Conservation (phyloP, 2,797 vertebrate genomes). For the Molossus molossus region DNA sequence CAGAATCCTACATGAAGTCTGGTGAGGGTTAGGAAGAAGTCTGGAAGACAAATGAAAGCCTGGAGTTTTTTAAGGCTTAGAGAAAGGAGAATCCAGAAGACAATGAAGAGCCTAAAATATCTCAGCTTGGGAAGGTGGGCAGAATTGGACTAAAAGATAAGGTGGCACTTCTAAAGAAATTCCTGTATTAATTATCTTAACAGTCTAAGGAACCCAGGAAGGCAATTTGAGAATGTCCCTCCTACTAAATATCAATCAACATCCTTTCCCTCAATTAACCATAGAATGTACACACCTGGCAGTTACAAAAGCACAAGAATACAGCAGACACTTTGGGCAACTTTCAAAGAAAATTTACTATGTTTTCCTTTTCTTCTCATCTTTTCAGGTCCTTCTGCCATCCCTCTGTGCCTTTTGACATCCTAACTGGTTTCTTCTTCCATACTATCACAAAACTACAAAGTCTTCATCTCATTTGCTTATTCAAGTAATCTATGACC, state of each 20-base stretch:
- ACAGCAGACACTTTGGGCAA: background rate
- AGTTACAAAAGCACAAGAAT: background rate
- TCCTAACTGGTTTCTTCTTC: constrained; percentile 21
- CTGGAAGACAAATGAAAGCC: background rate
- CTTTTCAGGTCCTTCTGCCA: background rate
- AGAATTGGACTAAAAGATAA: background rate
- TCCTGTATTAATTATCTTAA: background rate
- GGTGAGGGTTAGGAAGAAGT: background rate
- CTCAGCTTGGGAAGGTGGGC: background rate
- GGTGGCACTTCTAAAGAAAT: background rate
- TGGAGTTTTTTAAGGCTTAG: constrained; percentile 18
- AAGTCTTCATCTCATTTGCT: background rate
- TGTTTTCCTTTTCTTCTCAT: background rate
- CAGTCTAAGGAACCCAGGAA: background rate
- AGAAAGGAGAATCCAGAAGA: background rate
- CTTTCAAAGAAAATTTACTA: constrained; percentile 22
- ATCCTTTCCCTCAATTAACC: background rate
- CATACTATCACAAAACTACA: background rate
- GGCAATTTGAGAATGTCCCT: background rate
- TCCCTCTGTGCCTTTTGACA: constrained; percentile 8
- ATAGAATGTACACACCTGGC: background rate
- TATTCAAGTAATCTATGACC: background rate
- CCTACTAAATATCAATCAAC: background rate
- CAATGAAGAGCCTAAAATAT: background rate
- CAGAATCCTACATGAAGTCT: constrained; percentile 34